A percentile compares a stretch with the other conserved stretches of the same genome.
These are phyloP conservation scores for Pungitius pungitius DNA, from an alignment of 2,113 vertebrate species.

Conservation along the genomic window DNA sequence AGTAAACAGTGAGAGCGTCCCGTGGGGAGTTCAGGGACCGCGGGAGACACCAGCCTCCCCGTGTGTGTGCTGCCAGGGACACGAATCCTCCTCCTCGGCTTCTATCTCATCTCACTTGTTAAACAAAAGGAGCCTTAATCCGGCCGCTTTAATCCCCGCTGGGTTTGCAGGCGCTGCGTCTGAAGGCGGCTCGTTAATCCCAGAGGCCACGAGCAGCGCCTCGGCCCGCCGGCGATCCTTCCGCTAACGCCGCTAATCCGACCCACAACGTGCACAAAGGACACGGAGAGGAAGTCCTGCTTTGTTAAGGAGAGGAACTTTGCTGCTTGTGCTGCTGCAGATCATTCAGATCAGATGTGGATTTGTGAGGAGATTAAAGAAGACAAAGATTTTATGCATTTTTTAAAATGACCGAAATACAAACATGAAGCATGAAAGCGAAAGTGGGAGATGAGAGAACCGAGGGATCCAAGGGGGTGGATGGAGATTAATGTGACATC, in stretches of 20 bases:
- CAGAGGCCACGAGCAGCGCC: conserved; percentile 35
- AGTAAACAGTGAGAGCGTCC: background rate
- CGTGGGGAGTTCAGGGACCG: conserved; percentile 39
- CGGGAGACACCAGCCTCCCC: conserved; percentile 7
- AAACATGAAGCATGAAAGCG: conserved; percentile 31
- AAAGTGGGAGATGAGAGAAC: background rate
- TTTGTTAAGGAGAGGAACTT: background rate
- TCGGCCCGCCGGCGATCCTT: conserved; percentile 14
- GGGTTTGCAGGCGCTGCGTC: conserved; percentile 52
- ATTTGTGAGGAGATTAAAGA: conserved; percentile 57
- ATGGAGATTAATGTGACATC: background rate
- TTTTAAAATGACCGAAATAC: conserved; percentile 36
- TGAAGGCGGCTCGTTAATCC: conserved; percentile 61
- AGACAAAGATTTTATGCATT: conserved; percentile 43
- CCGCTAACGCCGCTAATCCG: conserved; percentile 31
- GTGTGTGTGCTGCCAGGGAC: conserved; percentile 11
- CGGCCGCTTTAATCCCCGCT: conserved; percentile 54
- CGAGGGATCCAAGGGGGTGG: background rate
- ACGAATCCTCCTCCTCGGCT: conserved; percentile 36
- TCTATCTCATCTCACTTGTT: conserved; percentile 59
- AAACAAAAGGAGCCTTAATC: conserved; percentile 73
- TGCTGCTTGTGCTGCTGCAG: conserved; percentile 32
- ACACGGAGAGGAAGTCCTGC: conserved; percentile 16
- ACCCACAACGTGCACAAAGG: background rate
- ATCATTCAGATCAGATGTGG: conserved; percentile 53